These are phyloP conservation scores for Atlantisia rogersi DNA, from an alignment of 2,113 vertebrate species.

Conservation along the genomic window DNA sequence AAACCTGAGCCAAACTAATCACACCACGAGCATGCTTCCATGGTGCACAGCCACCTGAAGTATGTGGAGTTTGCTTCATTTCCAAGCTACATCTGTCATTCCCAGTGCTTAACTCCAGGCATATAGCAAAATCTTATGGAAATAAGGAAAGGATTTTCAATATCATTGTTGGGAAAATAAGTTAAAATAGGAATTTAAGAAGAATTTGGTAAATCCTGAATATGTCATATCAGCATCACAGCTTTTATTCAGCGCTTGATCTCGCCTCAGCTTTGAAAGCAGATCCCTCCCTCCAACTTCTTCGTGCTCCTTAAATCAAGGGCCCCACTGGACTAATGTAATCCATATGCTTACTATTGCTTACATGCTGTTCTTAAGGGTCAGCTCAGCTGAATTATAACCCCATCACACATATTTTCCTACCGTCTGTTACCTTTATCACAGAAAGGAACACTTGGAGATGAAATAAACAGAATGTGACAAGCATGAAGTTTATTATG, in stretches of 20 bases:
- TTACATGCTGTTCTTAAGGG: not conserved
- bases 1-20: slow-evolving; percentile 41
- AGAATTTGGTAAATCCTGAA: not conserved
- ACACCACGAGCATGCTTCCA: not conserved
- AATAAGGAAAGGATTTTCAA: not conserved
- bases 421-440: not conserved
- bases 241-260: slow-evolving; percentile 30
- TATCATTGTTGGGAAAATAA: not conserved
- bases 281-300: slow-evolving; percentile 22
- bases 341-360: slow-evolving; percentile 51
- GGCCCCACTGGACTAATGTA: slow-evolving; percentile 36
- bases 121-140: not conserved
- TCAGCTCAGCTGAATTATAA: slow-evolving; percentile 34
- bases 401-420: not conserved
- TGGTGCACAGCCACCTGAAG: slow-evolving; percentile 14
- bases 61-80: not conserved
- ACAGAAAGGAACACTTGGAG: not conserved
- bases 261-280: slow-evolving; percentile 34
- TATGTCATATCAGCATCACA: not conserved
- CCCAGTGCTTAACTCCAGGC: not conserved
- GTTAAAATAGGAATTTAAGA: slow-evolving; percentile 11
- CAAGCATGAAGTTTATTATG: not conserved
- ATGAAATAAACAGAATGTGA: not conserved
- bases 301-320: slow-evolving; percentile 49
- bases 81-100: slow-evolving; percentile 12